Percentiles rank a stretch among this genome's conserved stretches.
Evolutionary conservation across 2,888 invertebrate genomes (phyloP).

Genomic region (Thereva nobilitata): DNA sequence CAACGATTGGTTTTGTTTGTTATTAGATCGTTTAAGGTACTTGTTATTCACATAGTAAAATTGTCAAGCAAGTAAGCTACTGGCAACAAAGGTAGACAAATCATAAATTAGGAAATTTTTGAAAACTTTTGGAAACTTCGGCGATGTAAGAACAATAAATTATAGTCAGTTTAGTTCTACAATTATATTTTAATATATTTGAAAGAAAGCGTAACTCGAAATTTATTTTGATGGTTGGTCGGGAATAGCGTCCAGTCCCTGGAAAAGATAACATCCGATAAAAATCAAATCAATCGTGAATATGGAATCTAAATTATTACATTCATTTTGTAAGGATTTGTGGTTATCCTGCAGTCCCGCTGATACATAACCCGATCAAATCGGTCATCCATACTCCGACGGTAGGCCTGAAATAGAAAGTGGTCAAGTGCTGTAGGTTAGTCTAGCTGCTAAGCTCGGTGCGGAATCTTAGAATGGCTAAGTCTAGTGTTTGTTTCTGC

Average conservation of each 20-base stretch:
- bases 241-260: conserved; percentile 66
- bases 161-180: too few relatives aligned
- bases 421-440: not conserved
- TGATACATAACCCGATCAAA: conserved; percentile 64
- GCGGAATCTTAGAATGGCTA: not conserved
- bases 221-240: conserved; percentile 55
- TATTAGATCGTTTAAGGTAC: too few relatives aligned
- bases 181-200: too few relatives aligned
- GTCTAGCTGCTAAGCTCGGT: not conserved
- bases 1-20: too few relatives aligned
- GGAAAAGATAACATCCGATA: conserved; percentile 51
- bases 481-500: conserved; percentile 6
- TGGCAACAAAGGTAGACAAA: too few relatives aligned
- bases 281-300: not conserved
- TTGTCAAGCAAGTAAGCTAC: too few relatives aligned
- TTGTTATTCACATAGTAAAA: too few relatives aligned
- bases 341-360: conserved; percentile 65
- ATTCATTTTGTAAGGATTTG: conserved; percentile 65
- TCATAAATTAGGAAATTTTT: too few relatives aligned
- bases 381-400: conserved; percentile 61
- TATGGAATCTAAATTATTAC: conserved; percentile 56
- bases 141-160: too few relatives aligned
- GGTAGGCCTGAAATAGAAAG: conserved; percentile 60
- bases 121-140: too few relatives aligned
- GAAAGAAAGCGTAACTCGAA: conserved; percentile 11